phyloP scores from a whole-genome alignment of 2,113 vertebrate species.

The Ammodytes dubius region DNA sequence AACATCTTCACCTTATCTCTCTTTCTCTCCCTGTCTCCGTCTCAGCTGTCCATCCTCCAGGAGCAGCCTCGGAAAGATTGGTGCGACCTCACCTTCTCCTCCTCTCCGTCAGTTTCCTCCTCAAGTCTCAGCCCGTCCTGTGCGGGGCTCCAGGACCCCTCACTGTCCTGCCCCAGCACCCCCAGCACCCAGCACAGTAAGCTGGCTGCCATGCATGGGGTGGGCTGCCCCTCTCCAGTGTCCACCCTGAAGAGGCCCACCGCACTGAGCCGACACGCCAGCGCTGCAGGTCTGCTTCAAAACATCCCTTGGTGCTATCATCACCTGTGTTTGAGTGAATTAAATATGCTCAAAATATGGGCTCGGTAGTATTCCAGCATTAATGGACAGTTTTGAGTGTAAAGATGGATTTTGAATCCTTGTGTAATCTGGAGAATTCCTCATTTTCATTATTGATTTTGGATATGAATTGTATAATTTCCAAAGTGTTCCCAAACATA shows the following conservation, averaged over 20 bases:
- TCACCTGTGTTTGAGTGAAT: not conserved
- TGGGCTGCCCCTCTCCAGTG: constrained; percentile 79
- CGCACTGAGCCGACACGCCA: constrained; percentile 93
- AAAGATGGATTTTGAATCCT: not conserved
- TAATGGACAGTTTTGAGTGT: too few relatives aligned
- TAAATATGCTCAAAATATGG: not conserved
- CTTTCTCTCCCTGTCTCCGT: not conserved
- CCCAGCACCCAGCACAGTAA: constrained; percentile 67
- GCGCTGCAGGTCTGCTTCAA: constrained; percentile 81
- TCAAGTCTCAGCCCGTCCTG: constrained; percentile 23
- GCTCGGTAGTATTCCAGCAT: not conserved
- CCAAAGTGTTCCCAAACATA: not conserved
- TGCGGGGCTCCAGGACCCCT: constrained; percentile 53
- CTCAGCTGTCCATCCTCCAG: constrained; percentile 82
- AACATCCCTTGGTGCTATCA: too few relatives aligned
- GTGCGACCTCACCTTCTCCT: constrained; percentile 57
- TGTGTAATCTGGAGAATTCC: too few relatives aligned
- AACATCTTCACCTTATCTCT: not conserved
- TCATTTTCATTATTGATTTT: not conserved
- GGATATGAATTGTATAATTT: not conserved
- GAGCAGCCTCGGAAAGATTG: constrained; percentile 90
- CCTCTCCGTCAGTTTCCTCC: not conserved
- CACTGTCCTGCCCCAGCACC: constrained; percentile 76
- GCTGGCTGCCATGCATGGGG: constrained; percentile 62
- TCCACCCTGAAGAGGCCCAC: constrained; percentile 91